Percentiles rank a stretch among this genome's conserved stretches.
phyloP scores from a whole-genome alignment of 2,888 invertebrate species.

The Ferrisia virgata region DNA sequence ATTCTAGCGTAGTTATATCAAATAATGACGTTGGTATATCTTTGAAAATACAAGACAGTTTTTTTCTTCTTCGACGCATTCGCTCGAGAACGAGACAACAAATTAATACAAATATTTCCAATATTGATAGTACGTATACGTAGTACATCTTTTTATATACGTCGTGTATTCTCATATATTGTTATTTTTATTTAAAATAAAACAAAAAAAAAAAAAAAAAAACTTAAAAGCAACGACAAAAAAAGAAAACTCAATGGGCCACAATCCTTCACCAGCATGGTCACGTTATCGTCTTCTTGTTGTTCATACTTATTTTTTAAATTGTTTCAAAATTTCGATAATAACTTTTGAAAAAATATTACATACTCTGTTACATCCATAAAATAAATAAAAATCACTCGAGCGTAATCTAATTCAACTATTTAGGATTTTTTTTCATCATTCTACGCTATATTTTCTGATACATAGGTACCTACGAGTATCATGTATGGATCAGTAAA shows the following conservation, averaged over 20 bases:
- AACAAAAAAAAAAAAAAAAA: no score
- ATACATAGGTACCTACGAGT: no score
- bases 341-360: neutral
- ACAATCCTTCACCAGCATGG: neutral
- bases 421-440: no score
- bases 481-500: no score
- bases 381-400: no score
- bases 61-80: neutral
- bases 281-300: neutral
- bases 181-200: no score
- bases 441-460: no score
- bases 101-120: conserved; percentile 18
- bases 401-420: no score
- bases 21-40: conserved; percentile 10
- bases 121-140: neutral
- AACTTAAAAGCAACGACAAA: neutral
- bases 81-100: neutral
- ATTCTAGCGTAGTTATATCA: neutral
- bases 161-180: no score
- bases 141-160: no score
- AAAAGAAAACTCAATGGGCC: neutral
- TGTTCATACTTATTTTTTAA: neutral
- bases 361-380: no score
- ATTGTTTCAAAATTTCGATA: neutral
- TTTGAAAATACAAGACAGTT: neutral